These are phyloP conservation scores for Enteromius paludinosus DNA, from an alignment of 2,797 vertebrate genomes.

Conservation along the genomic window DNA sequence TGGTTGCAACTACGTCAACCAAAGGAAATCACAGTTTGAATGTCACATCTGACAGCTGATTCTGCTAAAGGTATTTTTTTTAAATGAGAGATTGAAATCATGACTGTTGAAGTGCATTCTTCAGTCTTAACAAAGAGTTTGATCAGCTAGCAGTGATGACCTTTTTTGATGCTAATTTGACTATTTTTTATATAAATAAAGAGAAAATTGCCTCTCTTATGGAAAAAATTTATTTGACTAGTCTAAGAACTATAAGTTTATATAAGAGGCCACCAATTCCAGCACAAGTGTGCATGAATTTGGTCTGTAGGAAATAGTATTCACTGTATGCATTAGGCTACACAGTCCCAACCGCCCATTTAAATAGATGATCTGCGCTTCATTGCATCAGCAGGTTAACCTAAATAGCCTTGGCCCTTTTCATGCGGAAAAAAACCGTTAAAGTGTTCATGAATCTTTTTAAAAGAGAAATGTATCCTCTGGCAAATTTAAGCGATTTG, in stretches of 20 bases:
- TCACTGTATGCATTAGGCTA: not conserved
- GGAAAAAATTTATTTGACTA: not conserved
- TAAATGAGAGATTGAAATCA: not conserved
- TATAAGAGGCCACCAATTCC: not conserved
- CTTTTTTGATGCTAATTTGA: not conserved
- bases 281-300: not conserved
- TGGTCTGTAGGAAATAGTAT: not conserved
- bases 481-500: not conserved
- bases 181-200: not conserved
- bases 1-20: not conserved
- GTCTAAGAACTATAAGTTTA: not conserved
- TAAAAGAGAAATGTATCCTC: not conserved
- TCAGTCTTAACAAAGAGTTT: too few relatives aligned
- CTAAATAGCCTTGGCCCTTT: slow-evolving; percentile 28
- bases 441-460: slow-evolving; percentile 34
- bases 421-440: slow-evolving; percentile 13
- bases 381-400: slow-evolving; percentile 23
- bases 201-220: not conserved
- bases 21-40: not conserved
- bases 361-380: slow-evolving; percentile 29
- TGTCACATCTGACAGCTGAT: not conserved
- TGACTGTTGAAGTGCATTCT: not conserved
- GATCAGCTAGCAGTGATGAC: not conserved
- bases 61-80: not conserved
- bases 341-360: not conserved